Evolutionary conservation across 2,797 vertebrate species (phyloP).

Genomic region (Rhincodon typus): DNA sequence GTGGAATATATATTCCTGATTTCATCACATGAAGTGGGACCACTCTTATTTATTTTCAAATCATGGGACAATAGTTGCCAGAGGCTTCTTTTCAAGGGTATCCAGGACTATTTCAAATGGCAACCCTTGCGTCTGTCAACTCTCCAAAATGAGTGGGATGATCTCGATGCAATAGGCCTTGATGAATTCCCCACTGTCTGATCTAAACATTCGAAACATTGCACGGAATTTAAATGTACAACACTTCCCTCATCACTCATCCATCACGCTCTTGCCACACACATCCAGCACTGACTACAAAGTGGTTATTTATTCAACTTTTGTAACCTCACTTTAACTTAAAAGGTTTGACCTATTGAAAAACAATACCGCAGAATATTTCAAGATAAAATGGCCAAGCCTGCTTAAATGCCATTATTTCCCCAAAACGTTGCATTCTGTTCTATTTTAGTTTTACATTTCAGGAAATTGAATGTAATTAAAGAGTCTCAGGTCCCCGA

Average conservation of each 20-base stretch:
- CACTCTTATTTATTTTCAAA: not conserved
- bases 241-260: not conserved
- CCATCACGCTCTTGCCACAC: not conserved
- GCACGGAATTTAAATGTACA: not conserved
- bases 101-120: not conserved
- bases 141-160: not conserved
- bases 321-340: not conserved
- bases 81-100: not conserved
- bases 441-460: not conserved
- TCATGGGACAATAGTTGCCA: not conserved
- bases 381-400: not conserved
- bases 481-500: not conserved
- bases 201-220: not conserved
- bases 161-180: not conserved
- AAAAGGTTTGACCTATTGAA: too few species aligned
- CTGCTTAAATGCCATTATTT: not conserved
- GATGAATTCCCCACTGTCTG: not conserved
- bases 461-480: not conserved
- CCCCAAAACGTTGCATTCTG: not conserved
- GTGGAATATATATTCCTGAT: not conserved
- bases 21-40: not conserved
- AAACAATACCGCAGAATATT: not conserved
- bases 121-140: not conserved
- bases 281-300: not conserved
- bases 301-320: not conserved